Conservation (phyloP, 2,888 invertebrate genomes). For the Pachydiplax longipennis region DNA sequence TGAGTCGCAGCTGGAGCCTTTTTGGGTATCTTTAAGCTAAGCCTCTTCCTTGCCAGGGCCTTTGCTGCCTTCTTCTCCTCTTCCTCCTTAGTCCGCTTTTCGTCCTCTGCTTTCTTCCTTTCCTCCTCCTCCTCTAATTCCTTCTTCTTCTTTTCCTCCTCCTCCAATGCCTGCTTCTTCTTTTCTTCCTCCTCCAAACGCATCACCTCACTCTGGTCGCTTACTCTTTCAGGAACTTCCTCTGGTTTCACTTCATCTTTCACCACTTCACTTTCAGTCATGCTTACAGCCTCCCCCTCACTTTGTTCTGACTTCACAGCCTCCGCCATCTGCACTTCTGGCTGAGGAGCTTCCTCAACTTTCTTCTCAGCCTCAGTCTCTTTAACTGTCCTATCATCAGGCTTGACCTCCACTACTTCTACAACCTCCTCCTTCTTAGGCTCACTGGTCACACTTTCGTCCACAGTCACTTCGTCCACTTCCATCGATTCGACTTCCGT, state of each 20-base stretch:
- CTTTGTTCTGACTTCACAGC: not conserved
- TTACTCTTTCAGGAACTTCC: not conserved
- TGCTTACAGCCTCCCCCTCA: not conserved
- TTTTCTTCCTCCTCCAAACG: not conserved
- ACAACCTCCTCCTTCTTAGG: not conserved
- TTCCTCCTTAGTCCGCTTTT: conserved; percentile 61
- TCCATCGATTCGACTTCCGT: conserved; percentile 23
- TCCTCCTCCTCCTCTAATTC: conserved; percentile 47
- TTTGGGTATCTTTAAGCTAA: conserved; percentile 56
- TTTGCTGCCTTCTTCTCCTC: conserved; percentile 57
- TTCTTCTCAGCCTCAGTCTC: not conserved
- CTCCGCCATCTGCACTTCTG: not conserved
- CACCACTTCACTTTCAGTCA: not conserved
- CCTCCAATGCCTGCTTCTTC: conserved; percentile 57
- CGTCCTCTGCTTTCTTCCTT: conserved; percentile 56
- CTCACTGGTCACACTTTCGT: not conserved
- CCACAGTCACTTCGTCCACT: conserved; percentile 3
- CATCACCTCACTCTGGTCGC: not conserved
- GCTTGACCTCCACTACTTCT: not conserved
- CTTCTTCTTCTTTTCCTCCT: conserved; percentile 65
- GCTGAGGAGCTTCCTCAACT: not conserved
- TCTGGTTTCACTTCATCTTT: not conserved
- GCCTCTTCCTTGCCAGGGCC: conserved; percentile 18
- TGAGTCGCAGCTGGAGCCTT: conserved; percentile 54
- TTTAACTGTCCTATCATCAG: not conserved